Conservation (phyloP, 2,797 vertebrate genomes). For the Spinus olivaceus region DNA sequence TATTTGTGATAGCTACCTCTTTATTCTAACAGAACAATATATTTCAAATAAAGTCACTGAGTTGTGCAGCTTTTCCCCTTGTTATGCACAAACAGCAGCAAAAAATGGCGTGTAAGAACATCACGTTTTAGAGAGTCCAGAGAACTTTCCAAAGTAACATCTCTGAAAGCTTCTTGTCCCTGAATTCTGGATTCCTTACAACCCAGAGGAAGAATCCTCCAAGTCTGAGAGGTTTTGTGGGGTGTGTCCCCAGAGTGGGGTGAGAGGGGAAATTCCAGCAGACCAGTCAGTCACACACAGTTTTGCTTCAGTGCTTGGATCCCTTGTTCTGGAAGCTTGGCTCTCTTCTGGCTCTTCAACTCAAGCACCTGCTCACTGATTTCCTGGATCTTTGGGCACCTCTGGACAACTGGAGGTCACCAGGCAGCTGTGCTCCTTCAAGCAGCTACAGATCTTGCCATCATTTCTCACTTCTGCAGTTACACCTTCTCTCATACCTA, state of each 20-base stretch:
- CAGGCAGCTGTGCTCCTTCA: not conserved
- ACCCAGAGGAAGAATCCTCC: not conserved
- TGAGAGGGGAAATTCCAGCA: not conserved
- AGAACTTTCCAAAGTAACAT: not conserved
- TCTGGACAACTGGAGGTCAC: not conserved
- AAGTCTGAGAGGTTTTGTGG: not conserved
- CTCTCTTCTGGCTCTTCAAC: not conserved
- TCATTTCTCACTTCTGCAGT: not conserved
- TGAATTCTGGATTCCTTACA: not conserved
- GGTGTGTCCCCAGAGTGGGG: rapidly evolving
- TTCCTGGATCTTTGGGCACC: not conserved
- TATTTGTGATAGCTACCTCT: not conserved
- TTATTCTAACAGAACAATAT: not conserved
- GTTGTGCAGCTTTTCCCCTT: not conserved
- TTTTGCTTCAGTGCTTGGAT: not conserved
- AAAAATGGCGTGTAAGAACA: not conserved
- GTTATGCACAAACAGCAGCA: not conserved
- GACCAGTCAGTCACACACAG: not conserved
- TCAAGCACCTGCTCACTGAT: not conserved
- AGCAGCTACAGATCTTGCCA: not conserved
- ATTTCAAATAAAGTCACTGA: not conserved
- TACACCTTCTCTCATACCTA: not conserved
- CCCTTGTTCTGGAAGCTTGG: not conserved
- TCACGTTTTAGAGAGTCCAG: not conserved
- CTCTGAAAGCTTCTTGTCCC: not conserved